Percentiles rank a stretch among this genome's conserved stretches.
phyloP scores from a whole-genome alignment of 2,113 vertebrate genomes.

The Pagrus major region DNA sequence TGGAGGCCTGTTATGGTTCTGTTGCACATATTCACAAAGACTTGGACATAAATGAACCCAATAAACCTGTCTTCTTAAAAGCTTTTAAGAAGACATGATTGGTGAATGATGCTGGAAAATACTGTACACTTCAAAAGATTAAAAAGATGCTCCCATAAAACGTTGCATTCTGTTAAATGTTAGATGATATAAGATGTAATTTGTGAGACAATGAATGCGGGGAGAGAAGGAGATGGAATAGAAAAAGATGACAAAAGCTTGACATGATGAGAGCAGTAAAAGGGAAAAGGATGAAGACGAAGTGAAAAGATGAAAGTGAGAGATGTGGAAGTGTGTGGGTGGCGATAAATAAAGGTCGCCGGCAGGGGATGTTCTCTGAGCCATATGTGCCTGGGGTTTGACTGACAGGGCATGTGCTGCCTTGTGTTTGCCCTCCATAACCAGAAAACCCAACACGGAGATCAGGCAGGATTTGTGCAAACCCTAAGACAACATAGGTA shows the following conservation, averaged over 20 bases:
- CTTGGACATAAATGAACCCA: background rate
- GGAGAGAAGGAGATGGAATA: background rate
- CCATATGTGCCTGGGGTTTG: slow-evolving; percentile 42
- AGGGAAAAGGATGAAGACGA: background rate
- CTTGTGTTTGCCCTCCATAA: background rate
- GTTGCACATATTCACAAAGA: background rate
- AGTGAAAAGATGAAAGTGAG: slow-evolving; percentile 16
- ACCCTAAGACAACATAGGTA: background rate
- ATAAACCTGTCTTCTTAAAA: no score
- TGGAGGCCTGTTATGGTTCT: background rate
- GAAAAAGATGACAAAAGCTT: background rate
- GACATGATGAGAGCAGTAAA: background rate
- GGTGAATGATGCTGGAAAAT: background rate
- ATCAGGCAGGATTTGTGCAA: background rate
- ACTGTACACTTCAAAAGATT: background rate
- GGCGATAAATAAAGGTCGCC: slow-evolving; percentile 48
- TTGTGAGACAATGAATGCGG: background rate
- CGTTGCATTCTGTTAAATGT: background rate
- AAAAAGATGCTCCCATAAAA: background rate
- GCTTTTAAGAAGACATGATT: background rate
- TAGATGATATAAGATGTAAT: background rate
- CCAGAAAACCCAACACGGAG: background rate
- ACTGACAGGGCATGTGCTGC: slow-evolving; percentile 35
- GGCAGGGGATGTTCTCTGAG: slow-evolving; percentile 33
- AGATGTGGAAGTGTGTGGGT: slow-evolving; percentile 37